phyloP scores from a whole-genome alignment of 1,140 invertebrate genomes.

The Macrostomum lignano region DNA sequence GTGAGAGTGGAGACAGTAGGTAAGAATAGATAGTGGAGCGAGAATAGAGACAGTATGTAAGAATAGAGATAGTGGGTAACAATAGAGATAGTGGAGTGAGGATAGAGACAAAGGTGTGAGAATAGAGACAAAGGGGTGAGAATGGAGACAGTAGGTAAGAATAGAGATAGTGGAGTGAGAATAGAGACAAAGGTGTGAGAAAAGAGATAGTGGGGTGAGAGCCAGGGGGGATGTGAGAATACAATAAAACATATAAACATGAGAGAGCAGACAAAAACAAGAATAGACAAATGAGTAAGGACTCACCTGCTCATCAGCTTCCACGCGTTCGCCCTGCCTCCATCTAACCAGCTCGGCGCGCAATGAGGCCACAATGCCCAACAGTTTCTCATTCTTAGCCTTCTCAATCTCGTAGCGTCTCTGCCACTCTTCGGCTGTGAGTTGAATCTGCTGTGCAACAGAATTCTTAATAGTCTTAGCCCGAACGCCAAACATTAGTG shows the following conservation, averaged over 20 bases:
- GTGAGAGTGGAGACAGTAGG: too few relatives aligned
- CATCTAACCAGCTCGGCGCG: conserved; percentile 52
- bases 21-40: too few relatives aligned
- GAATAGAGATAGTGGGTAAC: too few relatives aligned
- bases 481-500: conserved; percentile 69
- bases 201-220: too few relatives aligned
- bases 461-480: conserved; percentile 99
- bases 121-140: too few relatives aligned
- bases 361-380: conserved; percentile 50
- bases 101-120: too few relatives aligned
- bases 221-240: too few relatives aligned
- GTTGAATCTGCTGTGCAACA: conserved; percentile 88
- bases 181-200: too few relatives aligned
- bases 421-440: conserved; percentile 99
- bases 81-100: too few relatives aligned
- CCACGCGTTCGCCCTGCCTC: conserved; percentile 17
- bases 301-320: not conserved
- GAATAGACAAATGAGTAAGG: not conserved
- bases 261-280: not conserved
- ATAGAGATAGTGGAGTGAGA: too few relatives aligned
- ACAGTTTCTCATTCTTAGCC: conserved; percentile 64
- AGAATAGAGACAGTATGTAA: too few relatives aligned
- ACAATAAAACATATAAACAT: not conserved
- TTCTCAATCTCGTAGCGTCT: conserved; percentile 81
- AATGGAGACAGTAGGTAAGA: too few relatives aligned